Conservation (phyloP, 2,888 invertebrate species). For the Perizoma flavofasciatum region DNA sequence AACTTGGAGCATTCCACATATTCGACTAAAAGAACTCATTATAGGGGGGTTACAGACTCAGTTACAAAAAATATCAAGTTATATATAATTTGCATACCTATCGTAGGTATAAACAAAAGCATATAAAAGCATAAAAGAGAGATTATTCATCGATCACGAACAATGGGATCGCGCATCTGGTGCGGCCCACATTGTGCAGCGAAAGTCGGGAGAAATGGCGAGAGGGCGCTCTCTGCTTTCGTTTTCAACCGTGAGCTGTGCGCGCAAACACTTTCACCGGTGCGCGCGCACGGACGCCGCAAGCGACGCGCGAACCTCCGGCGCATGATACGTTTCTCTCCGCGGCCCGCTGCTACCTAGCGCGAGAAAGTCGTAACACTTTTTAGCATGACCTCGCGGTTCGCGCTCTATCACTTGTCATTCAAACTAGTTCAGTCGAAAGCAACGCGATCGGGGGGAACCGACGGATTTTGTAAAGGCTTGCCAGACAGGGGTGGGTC, state of each 20-base stretch:
- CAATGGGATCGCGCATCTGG: slow-evolving; percentile 77
- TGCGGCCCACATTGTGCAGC: slow-evolving; percentile 78
- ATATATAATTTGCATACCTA: too few species aligned
- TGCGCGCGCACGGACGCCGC: slow-evolving; percentile 67
- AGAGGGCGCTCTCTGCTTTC: slow-evolving; percentile 83
- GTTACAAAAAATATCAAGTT: too few species aligned
- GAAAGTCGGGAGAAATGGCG: slow-evolving; percentile 84
- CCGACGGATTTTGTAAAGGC: slow-evolving; percentile 51
- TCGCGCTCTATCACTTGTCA: slow-evolving; percentile 77
- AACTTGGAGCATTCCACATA: too few species aligned
- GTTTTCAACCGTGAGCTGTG: slow-evolving; percentile 77
- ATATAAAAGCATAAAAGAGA: slow-evolving; percentile 47
- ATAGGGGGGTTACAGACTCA: too few species aligned
- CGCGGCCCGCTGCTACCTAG: slow-evolving; percentile 52
- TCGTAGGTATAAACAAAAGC: too few species aligned
- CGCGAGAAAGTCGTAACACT: slow-evolving; percentile 84
- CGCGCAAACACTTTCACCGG: slow-evolving; percentile 80
- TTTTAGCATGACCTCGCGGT: slow-evolving; percentile 80
- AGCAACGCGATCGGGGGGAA: slow-evolving; percentile 55
- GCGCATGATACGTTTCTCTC: slow-evolving; percentile 70
- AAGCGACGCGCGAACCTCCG: slow-evolving; percentile 67
- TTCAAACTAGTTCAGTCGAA: slow-evolving; percentile 76
- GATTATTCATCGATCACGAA: slow-evolving; percentile 55
- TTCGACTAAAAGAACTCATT: too few species aligned
- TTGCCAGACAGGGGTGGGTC: slow-evolving; percentile 60